Conservation (phyloP, 2,888 invertebrate genomes). For the Lasiommata megera region DNA sequence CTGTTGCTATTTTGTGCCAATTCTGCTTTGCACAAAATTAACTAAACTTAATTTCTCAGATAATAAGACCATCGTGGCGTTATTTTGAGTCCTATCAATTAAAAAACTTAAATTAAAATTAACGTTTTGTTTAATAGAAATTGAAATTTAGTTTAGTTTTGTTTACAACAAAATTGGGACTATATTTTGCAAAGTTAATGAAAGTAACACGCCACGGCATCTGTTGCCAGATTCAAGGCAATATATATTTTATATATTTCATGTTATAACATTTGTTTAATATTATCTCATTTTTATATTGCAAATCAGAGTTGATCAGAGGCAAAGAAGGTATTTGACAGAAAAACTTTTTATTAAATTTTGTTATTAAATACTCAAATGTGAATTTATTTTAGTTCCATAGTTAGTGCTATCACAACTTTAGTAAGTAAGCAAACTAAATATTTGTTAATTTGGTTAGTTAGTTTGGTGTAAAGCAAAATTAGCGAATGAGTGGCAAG, state of each 20-base stretch:
- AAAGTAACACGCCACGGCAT: slow-evolving; percentile 18
- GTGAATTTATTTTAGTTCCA: neutral
- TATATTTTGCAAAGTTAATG: neutral
- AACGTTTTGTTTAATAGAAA: no score
- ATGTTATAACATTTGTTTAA: neutral
- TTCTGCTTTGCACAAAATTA: neutral
- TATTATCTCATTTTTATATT: neutral
- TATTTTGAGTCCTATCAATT: no score
- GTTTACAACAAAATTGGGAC: neutral
- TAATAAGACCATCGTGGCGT: neutral
- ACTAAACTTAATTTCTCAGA: neutral
- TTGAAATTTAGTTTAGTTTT: neutral
- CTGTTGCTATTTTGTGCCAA: neutral
- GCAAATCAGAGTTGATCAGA: slow-evolving; percentile 20
- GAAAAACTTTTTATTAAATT: no score
- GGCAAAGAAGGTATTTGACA: slow-evolving; percentile 19
- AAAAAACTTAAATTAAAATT: no score
- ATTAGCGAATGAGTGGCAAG: slow-evolving; percentile 6
- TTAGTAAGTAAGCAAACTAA: neutral
- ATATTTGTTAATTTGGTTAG: no score
- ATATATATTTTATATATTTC: neutral
- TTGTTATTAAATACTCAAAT: no score
- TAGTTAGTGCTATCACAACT: neutral
- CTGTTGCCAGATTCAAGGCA: slow-evolving; percentile 14
- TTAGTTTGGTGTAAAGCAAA: neutral